Base-by-base conservation (phyloP, 1,140 invertebrate species). In the Drosophila sucinea region DNA sequence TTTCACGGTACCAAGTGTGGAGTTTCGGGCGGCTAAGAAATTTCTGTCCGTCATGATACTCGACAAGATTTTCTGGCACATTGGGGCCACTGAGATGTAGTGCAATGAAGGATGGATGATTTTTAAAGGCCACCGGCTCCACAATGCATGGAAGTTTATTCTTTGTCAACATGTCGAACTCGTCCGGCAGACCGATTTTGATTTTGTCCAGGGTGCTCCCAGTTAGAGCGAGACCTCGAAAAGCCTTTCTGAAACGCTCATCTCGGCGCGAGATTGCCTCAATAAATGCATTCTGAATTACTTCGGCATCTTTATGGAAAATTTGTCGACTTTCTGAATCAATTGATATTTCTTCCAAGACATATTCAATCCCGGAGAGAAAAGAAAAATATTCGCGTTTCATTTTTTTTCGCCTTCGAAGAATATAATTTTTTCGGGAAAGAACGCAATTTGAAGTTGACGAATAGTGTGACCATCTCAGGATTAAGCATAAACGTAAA, bases 141-240 rank as follows among this genome's bases (percentile, higher is more conserved):
- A 77, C 51, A 0, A 6, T 4, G 11, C 64, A 77, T 0, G 35
- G 7, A 6, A 80, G 30, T 0, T 51, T 1, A 0, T 63, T 58
- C 27, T 67, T 80, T 1, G 67, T 61, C 44, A 77, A 30, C 80
- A 84, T 73, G 35, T 77, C 80, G 10, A 84, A 84, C 23, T 84
- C 81, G 10, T 83, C 73, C 0, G 81, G 80, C 30, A 84, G 38
- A 17, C 63, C 4, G 17, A 73, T 77, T 23, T 35, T 67, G 0
- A 61, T 61, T 23, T 35, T 27, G 6, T 84, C 62, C n/a, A 77
- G 54, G 17, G 51, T 69, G 41, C 80, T 83, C n/a, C 77, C 80
- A 10, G 63, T 67, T 40, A 83, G 41, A 10, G 64, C 63, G 1
- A 84, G 58, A 5, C 81, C 77, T 2, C 41, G 4, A 6, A 83